phyloP scores from a whole-genome alignment of 2,888 invertebrate species.

The Sphaerolaimus hirsutus region DNA sequence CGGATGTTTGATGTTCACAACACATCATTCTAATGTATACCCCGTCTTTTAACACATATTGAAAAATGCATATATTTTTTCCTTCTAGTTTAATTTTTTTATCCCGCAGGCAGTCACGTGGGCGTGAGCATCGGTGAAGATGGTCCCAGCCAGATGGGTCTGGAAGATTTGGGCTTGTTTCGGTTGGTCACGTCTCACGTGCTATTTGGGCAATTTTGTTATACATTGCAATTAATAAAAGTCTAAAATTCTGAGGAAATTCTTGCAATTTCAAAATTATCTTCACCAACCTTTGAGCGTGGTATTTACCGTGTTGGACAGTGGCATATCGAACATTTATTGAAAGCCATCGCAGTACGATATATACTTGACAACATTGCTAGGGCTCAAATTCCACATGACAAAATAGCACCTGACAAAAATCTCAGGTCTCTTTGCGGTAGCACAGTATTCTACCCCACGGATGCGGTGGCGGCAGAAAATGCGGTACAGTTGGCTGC shows the following conservation, averaged over 20 bases:
- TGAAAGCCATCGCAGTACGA: too few relatives aligned
- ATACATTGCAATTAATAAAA: background rate
- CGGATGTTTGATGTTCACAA: too few relatives aligned
- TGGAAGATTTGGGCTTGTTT: conserved; percentile 91
- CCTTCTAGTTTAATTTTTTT: too few relatives aligned
- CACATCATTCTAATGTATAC: too few relatives aligned
- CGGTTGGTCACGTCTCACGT: too few relatives aligned
- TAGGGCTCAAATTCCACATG: too few relatives aligned
- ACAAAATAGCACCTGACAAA: too few relatives aligned
- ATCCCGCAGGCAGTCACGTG: conserved; percentile 91
- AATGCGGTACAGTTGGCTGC: background rate
- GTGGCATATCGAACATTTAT: too few relatives aligned
- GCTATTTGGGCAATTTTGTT: background rate
- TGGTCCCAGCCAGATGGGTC: conserved; percentile 95
- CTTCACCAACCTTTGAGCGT: conserved; percentile 39
- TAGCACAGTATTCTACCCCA: conserved; percentile 43
- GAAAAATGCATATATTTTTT: too few relatives aligned
- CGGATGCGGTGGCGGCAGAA: conserved; percentile 56
- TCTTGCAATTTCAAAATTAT: background rate
- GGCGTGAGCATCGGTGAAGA: conserved; percentile 86
- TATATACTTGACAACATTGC: too few relatives aligned
- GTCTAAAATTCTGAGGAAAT: background rate
- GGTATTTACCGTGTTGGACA: conserved; percentile 75
- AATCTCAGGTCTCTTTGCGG: conserved; percentile 56
- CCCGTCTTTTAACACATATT: too few relatives aligned